Percentiles rank a stretch among this genome's conserved stretches.
Conservation (phyloP, 2,797 vertebrate genomes). For the Falco concolor region DNA sequence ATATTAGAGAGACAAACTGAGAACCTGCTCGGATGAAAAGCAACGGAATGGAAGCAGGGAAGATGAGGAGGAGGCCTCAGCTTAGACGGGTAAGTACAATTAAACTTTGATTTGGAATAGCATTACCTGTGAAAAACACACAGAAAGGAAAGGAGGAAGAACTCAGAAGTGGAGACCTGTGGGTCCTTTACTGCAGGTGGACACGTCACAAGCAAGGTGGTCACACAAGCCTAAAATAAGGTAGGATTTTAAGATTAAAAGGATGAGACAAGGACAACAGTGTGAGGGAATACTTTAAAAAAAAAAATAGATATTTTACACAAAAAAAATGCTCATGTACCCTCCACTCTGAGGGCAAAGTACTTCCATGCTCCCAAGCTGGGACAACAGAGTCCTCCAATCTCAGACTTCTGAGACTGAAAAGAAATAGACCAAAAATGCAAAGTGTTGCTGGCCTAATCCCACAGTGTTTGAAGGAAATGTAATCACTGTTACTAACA, state of each 20-base stretch:
- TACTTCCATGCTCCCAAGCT: background rate
- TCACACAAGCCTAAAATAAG: background rate
- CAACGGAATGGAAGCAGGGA: background rate
- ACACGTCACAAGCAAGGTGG: background rate
- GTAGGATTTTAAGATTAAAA: background rate
- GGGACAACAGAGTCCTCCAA: background rate
- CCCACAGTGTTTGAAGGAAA: background rate
- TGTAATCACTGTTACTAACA: background rate
- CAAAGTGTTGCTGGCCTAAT: background rate
- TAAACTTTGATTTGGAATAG: background rate
- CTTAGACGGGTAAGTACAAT: background rate
- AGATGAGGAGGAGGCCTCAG: background rate
- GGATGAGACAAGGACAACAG: background rate
- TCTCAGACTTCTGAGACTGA: background rate
- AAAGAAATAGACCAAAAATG: background rate
- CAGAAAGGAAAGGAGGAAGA: background rate
- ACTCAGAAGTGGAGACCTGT: background rate
- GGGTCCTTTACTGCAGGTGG: rapidly evolving
- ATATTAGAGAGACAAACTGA: background rate
- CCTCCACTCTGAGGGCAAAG: background rate
- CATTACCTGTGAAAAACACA: background rate
- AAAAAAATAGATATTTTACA: background rate
- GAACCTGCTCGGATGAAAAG: background rate
- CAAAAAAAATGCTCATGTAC: background rate
- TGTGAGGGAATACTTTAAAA: background rate